phyloP scores from a whole-genome alignment of 2,797 vertebrate genomes.

The Sylvia borin region DNA sequence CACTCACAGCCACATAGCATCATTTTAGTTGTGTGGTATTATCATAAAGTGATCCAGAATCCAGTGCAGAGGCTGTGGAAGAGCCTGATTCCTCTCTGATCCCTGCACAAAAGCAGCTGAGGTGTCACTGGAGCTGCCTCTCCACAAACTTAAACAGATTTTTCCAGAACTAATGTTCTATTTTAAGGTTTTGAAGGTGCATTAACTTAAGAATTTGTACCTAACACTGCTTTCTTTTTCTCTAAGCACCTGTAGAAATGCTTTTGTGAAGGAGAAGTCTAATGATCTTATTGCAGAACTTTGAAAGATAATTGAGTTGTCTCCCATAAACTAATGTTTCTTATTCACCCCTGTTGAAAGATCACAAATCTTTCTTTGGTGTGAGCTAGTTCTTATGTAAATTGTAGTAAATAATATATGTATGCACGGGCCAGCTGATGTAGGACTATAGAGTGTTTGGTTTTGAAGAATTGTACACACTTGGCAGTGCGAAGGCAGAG shows the following conservation, averaged over 20 bases:
- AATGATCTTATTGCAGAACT: not conserved
- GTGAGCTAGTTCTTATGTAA: not conserved
- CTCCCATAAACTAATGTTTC: not conserved
- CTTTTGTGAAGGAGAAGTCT: not conserved
- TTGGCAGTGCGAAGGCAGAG: not conserved
- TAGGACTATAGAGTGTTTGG: not conserved
- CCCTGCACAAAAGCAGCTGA: not conserved
- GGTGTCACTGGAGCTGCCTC: not conserved
- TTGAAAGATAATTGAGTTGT: constrained; percentile 21
- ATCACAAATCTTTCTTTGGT: constrained; percentile 3
- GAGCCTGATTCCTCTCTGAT: not conserved
- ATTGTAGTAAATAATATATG: constrained; percentile 15
- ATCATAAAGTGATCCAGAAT: not conserved
- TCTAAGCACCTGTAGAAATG: not conserved
- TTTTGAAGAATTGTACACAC: constrained; percentile 15
- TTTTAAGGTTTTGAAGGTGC: not conserved
- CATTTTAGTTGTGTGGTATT: not conserved
- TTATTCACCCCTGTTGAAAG: constrained; percentile 16
- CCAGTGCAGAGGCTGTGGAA: not conserved
- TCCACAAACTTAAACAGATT: not conserved
- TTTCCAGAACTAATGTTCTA: not conserved
- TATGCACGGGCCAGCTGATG: not conserved
- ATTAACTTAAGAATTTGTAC: not conserved
- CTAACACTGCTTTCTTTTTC: not conserved
- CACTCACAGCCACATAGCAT: not conserved